phyloP scores from a whole-genome alignment of 2,888 invertebrate genomes.

The Erebia aethiops region DNA sequence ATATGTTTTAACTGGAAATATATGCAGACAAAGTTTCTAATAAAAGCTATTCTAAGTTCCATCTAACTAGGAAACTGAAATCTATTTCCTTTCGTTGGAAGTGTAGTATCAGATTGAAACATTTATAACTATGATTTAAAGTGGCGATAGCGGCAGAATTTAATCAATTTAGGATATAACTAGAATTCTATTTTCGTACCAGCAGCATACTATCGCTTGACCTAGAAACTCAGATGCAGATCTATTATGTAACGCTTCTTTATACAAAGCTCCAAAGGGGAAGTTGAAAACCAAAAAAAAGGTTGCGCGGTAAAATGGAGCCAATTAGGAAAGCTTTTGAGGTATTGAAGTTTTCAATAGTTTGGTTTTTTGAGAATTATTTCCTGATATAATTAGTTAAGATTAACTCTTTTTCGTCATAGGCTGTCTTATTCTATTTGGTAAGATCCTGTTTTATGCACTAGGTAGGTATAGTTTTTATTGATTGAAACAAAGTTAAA shows the following conservation, averaged over 20 bases:
- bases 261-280: slow-evolving; percentile 10
- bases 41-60: background rate
- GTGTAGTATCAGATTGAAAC: background rate
- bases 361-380: background rate
- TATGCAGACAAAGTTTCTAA: background rate
- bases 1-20: background rate
- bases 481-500: no score
- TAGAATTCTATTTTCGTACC: slow-evolving; percentile 33
- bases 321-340: background rate
- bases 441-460: no score
- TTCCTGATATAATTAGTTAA: background rate
- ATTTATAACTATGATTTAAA: background rate
- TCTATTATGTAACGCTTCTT: slow-evolving; percentile 27
- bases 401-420: no score
- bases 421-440: no score
- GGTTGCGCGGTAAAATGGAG: background rate
- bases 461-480: no score
- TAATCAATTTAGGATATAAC: slow-evolving; percentile 36
- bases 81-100: slow-evolving; percentile 4
- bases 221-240: slow-evolving; percentile 28
- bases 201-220: slow-evolving; percentile 27
- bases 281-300: background rate
- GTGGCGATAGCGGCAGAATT: slow-evolving; percentile 19
- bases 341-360: background rate
- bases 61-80: slow-evolving; percentile 3